Percentiles rank a stretch among this genome's conserved stretches.
These are phyloP conservation scores for Corythornis cristatus DNA, from an alignment of 2,113 vertebrate species.

Conservation along the genomic window DNA sequence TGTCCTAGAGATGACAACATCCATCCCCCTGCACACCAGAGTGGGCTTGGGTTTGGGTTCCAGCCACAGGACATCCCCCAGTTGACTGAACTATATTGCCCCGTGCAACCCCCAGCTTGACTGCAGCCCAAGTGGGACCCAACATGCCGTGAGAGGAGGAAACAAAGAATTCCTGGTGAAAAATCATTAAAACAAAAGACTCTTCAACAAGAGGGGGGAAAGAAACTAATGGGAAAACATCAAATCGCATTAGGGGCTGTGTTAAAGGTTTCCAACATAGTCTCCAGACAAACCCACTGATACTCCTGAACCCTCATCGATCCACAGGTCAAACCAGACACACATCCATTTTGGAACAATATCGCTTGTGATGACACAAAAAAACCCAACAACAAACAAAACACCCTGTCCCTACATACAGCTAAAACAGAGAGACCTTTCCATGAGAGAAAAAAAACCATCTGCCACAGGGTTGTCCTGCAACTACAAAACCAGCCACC, in stretches of 20 bases:
- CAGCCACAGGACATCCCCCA: background rate
- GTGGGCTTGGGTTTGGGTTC: fast-evolving
- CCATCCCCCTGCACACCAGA: background rate
- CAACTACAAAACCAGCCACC: background rate
- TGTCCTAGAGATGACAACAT: background rate
- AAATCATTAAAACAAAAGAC: background rate
- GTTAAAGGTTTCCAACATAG: background rate
- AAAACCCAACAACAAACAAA: background rate
- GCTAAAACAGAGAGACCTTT: background rate
- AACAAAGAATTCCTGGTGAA: background rate
- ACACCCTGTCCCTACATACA: background rate
- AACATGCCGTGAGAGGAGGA: fast-evolving
- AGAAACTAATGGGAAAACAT: background rate
- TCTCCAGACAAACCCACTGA: background rate
- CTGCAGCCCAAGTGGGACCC: background rate
- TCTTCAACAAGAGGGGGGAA: background rate
- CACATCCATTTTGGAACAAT: background rate
- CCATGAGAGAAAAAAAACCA: background rate
- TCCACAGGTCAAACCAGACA: background rate
- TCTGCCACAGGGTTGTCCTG: background rate
- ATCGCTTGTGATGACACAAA: background rate
- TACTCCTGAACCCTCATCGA: background rate
- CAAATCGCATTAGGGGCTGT: background rate
- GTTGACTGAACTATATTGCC: background rate
- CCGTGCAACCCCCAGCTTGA: fast-evolving